Conservation (phyloP, 2,888 invertebrate genomes). For the Dromius quadrimaculatus region DNA sequence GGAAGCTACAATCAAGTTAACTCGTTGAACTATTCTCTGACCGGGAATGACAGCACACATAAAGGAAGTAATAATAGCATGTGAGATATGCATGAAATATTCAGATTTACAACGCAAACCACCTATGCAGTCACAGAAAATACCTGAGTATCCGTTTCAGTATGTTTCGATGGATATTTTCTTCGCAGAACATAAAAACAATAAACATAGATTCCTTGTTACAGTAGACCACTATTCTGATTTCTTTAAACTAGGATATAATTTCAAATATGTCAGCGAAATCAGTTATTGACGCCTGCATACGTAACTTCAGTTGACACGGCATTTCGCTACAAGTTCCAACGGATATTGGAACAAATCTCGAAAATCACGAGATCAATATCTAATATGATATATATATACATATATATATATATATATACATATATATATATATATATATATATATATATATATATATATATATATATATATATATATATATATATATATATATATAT, state of each 20-base stretch:
- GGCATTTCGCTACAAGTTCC: background rate
- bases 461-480: no score
- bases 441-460: no score
- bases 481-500: no score
- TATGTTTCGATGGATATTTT: slow-evolving; percentile 29
- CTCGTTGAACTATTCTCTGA: background rate
- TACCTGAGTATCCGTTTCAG: slow-evolving; percentile 1
- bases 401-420: no score
- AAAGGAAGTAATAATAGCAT: background rate
- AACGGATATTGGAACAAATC: slow-evolving; percentile 4
- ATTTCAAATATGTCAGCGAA: slow-evolving; percentile 49
- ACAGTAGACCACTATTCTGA: slow-evolving; percentile 56
- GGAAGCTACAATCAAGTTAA: background rate
- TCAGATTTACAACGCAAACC: background rate
- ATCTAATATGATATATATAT: no score
- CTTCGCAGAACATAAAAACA: slow-evolving; percentile 15
- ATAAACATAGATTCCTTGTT: slow-evolving; percentile 49
- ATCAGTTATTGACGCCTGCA: background rate
- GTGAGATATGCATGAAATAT: slow-evolving; percentile 3
- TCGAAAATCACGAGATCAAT: no score
- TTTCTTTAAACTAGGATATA: slow-evolving; percentile 54
- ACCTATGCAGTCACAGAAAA: slow-evolving; percentile 1
- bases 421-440: no score
- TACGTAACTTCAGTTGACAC: slow-evolving; percentile 1
- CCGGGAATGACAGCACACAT: slow-evolving; percentile 4